A percentile compares a stretch with the other conserved stretches of the same genome.
These are phyloP conservation scores for Chiloscyllium plagiosum DNA, from an alignment of 2,113 vertebrate species.

Conservation along the genomic window DNA sequence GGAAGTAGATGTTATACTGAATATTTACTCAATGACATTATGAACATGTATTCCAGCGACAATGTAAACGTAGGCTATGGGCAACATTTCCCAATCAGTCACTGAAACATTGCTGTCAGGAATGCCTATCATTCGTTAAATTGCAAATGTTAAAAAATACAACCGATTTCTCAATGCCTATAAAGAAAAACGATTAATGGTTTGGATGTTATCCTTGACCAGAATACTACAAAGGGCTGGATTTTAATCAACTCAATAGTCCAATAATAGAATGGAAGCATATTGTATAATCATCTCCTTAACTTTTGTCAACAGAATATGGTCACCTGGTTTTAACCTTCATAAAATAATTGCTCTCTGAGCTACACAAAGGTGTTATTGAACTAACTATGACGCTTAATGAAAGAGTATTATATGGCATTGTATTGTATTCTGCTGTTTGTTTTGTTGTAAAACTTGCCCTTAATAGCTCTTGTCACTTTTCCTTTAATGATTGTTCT, in stretches of 20 bases:
- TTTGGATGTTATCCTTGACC: neutral
- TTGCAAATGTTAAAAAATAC: neutral
- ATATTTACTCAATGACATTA: neutral
- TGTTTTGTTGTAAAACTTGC: too few relatives aligned
- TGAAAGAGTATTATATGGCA: neutral
- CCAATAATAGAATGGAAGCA: neutral
- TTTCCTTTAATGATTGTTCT: neutral
- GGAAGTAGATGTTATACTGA: neutral
- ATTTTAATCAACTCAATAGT: neutral
- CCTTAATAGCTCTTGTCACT: neutral
- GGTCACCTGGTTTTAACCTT: neutral
- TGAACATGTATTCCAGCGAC: neutral
- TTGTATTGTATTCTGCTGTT: neutral
- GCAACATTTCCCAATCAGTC: neutral
- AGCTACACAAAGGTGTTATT: neutral
- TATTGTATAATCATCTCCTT: neutral
- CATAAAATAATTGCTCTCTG: neutral
- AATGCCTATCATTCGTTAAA: neutral
- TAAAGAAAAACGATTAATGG: neutral
- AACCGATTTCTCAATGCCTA: neutral
- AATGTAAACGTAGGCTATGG: neutral
- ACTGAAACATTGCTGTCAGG: neutral
- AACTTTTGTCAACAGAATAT: neutral
- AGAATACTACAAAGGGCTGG: neutral
- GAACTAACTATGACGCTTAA: neutral